Conservation (phyloP, 2,888 invertebrate species). For the Incurvaria masculella region DNA sequence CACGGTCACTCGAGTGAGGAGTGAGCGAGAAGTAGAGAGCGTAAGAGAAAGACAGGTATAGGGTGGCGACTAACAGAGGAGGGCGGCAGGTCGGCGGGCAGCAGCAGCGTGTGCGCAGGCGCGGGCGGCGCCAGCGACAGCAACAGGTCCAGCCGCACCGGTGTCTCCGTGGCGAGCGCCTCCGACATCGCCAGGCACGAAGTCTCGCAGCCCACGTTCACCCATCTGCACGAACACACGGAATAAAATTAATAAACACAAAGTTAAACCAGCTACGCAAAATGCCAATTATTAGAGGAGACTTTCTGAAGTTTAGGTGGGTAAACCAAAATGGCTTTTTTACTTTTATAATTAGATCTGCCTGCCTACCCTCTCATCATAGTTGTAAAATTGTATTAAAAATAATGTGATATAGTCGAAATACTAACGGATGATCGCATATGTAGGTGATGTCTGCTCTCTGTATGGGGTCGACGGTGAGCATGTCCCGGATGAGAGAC, state of each 20-base stretch:
- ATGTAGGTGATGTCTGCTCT: slow-evolving; percentile 93
- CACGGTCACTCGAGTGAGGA: slow-evolving; percentile 95
- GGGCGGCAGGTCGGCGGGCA: slow-evolving; percentile 48
- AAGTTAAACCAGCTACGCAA: no score
- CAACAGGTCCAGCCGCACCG: slow-evolving; percentile 82
- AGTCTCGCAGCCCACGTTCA: slow-evolving; percentile 80
- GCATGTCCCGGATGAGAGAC: slow-evolving; percentile 89
- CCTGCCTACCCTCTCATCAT: no score
- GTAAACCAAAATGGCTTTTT: no score
- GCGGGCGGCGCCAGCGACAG: slow-evolving; percentile 82
- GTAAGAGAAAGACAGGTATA: no score
- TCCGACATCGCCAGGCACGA: slow-evolving; percentile 84
- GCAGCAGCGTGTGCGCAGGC: slow-evolving; percentile 69
- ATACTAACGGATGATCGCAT: slow-evolving; percentile 79
- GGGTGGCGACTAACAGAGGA: neutral
- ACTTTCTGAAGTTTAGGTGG: no score
- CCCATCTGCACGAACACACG: slow-evolving; percentile 68
- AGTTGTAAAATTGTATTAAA: no score
- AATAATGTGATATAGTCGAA: no score
- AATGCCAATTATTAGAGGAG: no score
- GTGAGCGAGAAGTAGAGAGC: no score
- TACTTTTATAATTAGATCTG: no score
- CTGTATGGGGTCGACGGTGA: slow-evolving; percentile 86
- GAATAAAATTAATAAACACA: slow-evolving; percentile 1
- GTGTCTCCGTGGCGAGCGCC: slow-evolving; percentile 86